phyloP scores from a whole-genome alignment of 2,888 invertebrate genomes.

The Ormia ochracea region DNA sequence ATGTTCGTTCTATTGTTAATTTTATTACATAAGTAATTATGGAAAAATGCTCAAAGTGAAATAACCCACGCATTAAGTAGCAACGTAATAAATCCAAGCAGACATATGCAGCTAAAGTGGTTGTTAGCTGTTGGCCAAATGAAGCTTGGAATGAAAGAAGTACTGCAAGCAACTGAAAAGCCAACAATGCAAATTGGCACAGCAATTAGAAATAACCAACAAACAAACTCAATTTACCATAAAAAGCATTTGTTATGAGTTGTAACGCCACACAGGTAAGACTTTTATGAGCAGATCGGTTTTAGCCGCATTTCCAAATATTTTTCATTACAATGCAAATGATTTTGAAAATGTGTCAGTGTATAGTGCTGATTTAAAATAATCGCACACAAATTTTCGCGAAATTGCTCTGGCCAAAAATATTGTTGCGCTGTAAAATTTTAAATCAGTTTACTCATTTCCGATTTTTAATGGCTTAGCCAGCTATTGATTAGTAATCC shows the following conservation, averaged over 20 bases:
- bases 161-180: not conserved
- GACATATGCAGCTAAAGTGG: not conserved
- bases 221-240: conserved; percentile 28
- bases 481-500: too few relatives aligned
- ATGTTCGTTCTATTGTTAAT: conserved; percentile 23
- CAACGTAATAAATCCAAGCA: not conserved
- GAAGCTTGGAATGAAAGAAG: not conserved
- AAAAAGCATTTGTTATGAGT: conserved; percentile 31
- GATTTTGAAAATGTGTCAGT: not conserved
- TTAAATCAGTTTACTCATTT: too few relatives aligned
- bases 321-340: not conserved
- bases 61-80: conserved; percentile 33
- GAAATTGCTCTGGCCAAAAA: too few relatives aligned
- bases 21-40: conserved; percentile 40
- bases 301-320: not conserved
- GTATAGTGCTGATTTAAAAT: not conserved
- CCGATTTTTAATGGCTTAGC: too few relatives aligned
- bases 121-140: conserved; percentile 33
- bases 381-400: not conserved
- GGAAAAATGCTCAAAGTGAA: not conserved
- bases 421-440: too few relatives aligned
- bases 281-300: conserved; percentile 20
- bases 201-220: conserved; percentile 20
- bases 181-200: conserved; percentile 12
- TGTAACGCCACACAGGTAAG: conserved; percentile 8